phyloP scores from a whole-genome alignment of 2,888 invertebrate genomes.

The Anthrax anthrax region DNA sequence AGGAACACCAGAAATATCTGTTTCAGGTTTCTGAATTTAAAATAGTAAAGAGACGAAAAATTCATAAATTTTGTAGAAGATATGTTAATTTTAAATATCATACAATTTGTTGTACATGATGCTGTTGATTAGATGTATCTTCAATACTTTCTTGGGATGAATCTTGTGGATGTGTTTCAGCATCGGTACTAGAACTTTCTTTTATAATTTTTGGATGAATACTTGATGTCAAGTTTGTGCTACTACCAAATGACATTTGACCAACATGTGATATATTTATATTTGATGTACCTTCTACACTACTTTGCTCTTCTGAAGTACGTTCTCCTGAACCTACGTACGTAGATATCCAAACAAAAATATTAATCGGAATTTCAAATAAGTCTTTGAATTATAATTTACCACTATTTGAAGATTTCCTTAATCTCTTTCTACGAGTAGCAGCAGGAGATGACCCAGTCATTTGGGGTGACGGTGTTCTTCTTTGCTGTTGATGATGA shows the following conservation, averaged over 20 bases:
- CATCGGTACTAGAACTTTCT: slow-evolving; percentile 35
- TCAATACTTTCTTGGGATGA: slow-evolving; percentile 41
- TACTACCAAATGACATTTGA: slow-evolving; percentile 36
- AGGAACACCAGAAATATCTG: slow-evolving; percentile 30
- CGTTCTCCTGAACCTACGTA: slow-evolving; percentile 38
- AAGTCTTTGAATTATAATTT: slow-evolving; percentile 1
- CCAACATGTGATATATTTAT: slow-evolving; percentile 37
- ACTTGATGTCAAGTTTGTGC: slow-evolving; percentile 28
- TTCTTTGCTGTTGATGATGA: slow-evolving; percentile 42
- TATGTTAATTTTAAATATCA: slow-evolving; percentile 26
- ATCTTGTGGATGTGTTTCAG: slow-evolving; percentile 38
- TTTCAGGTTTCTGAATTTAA: slow-evolving; percentile 29
- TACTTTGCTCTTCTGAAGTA: slow-evolving; percentile 36
- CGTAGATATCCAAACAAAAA: too few species aligned
- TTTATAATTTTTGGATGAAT: slow-evolving; percentile 33
- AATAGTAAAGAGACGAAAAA: slow-evolving; percentile 12
- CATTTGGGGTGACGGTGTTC: slow-evolving; percentile 37
- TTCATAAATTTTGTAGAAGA: background rate
- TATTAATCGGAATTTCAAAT: background rate
- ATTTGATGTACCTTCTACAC: slow-evolving; percentile 27
- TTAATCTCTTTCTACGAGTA: slow-evolving; percentile 39
- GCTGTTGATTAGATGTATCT: slow-evolving; percentile 28
- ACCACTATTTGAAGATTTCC: slow-evolving; percentile 50
- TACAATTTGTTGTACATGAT: slow-evolving; percentile 38
- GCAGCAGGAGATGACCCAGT: slow-evolving; percentile 53